Percentiles rank a stretch among this genome's conserved stretches.
These are phyloP conservation scores for Temnothorax rugatulus DNA, from an alignment of 2,888 invertebrate genomes.

Conservation along the genomic window DNA sequence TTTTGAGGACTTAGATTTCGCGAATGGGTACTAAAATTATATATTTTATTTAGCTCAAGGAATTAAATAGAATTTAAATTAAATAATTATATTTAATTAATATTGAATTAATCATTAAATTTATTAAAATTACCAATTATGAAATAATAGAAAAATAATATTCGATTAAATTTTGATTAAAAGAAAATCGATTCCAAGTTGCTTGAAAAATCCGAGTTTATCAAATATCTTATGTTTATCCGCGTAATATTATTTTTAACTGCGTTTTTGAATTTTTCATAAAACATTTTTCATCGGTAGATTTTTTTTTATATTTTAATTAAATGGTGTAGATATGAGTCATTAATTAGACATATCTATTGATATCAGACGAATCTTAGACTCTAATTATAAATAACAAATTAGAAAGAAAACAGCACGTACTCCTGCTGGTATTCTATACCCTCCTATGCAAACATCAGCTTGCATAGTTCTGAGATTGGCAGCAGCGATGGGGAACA, in stretches of 20 bases:
- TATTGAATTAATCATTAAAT: background rate
- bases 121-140: background rate
- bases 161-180: background rate
- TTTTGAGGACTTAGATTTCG: background rate
- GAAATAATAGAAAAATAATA: background rate
- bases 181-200: background rate
- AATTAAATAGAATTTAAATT: background rate
- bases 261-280: background rate
- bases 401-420: slow-evolving; percentile 67
- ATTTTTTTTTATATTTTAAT: background rate
- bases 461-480: slow-evolving; percentile 87
- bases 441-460: slow-evolving; percentile 89
- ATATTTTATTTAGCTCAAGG: background rate
- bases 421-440: slow-evolving; percentile 89
- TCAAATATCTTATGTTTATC: background rate
- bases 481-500: slow-evolving; percentile 89
- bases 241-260: background rate
- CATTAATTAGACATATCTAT: background rate
- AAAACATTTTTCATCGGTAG: background rate
- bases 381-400: background rate
- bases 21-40: no score
- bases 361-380: background rate
- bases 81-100: no score
- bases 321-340: background rate
- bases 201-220: background rate